A percentile compares a stretch with the other conserved stretches of the same genome.
These are phyloP conservation scores for Gymnopithys bicolor DNA, from an alignment of 2,797 vertebrate species.

Conservation along the genomic window DNA sequence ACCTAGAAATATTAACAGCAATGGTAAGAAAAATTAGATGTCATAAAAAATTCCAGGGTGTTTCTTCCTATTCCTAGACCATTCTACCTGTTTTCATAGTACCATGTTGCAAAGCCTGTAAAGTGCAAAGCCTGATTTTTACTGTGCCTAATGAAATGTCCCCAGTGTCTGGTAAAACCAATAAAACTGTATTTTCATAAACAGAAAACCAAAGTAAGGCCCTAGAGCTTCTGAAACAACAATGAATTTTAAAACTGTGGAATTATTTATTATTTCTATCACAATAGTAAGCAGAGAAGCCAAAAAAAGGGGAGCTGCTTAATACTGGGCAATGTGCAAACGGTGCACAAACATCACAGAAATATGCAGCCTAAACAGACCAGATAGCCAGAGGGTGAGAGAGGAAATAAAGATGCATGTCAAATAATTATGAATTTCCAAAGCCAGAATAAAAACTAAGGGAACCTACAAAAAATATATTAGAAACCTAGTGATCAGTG, in stretches of 20 bases:
- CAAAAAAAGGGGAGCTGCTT: background rate
- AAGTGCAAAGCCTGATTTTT: background rate
- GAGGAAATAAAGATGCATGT: background rate
- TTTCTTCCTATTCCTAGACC: background rate
- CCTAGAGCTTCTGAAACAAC: slow-evolving; percentile 3
- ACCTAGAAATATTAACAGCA: background rate
- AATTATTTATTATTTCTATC: slow-evolving; percentile 9
- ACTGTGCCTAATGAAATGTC: background rate
- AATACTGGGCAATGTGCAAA: background rate
- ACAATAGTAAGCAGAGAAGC: background rate
- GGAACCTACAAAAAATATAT: background rate
- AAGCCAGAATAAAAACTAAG: background rate
- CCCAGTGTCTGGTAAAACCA: background rate
- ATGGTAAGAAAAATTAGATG: background rate
- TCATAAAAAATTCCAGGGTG: background rate
- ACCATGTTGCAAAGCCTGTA: background rate
- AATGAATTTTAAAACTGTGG: background rate
- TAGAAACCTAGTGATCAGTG: background rate
- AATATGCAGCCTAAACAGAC: background rate
- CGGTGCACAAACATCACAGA: background rate
- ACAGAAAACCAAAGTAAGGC: background rate
- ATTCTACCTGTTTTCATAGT: background rate
- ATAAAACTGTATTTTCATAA: background rate
- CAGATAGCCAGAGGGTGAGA: background rate
- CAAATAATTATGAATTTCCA: background rate